Base-by-base conservation (phyloP, 2,888 invertebrate species). In the Bugulina stolonifera region DNA sequence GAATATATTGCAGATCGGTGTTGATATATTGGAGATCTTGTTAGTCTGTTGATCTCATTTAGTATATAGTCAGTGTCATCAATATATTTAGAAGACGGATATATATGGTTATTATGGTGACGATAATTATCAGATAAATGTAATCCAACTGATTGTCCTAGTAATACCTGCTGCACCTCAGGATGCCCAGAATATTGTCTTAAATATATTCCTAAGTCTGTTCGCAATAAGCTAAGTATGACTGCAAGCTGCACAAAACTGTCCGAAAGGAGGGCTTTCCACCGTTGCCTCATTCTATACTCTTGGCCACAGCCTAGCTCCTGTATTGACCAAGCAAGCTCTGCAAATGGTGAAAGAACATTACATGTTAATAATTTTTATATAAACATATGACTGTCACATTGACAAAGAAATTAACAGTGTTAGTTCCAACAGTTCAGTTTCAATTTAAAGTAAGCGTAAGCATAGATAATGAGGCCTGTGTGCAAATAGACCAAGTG, bases 161-260 rank as follows among this genome's bases (percentile, higher is more conserved):
- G 32, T 32, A 64, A n/a, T 29, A n/a, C 64, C 32, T 64, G 64
- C 32, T 64, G 64, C n/a, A 64, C 64, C 27, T 64, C 64, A 10
- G 64, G 64, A 64, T 64, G 27, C 2, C 10, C 32, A 32, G 64
- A 64, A 34, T 64, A 64, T 64, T 32, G 27, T 64, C 64, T 27
- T 14, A 64, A n/a, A 34, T 64, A 64, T 18, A 64, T n/a, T 64
- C 32, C 2, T 10, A 64, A 27, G 27, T 64, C 64, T 32, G 64
- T 64, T 3, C 64, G 64, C 27, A 64, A 32, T n/a, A 64, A 64
- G 32, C 64, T 64, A 64, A 64, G 64, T 64, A 64, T 32, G 14
- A 64, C 64, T 29, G 64, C 64, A 2, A 64, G 32, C 5, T 64
- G 64, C 32, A 64, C 64, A 27, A 64, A 64, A 64, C 32, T 34